phyloP scores from a whole-genome alignment of 2,888 invertebrate species.

The Metacarcinus magister region DNA sequence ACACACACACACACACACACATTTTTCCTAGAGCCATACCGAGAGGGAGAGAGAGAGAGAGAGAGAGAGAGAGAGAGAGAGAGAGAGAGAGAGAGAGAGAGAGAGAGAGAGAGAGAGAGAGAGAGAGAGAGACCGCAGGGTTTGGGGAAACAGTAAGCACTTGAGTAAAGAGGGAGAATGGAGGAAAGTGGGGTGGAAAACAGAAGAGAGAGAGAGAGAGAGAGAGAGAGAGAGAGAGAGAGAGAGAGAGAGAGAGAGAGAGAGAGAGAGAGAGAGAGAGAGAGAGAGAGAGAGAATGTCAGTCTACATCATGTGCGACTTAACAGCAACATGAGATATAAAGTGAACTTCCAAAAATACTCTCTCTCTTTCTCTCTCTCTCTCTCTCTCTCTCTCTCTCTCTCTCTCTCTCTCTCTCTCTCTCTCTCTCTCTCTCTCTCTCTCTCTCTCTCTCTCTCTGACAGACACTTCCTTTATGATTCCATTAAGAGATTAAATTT shows the following conservation, averaged over 20 bases:
- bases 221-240: constrained; percentile 49
- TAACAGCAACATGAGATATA: background rate
- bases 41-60: background rate
- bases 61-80: constrained; percentile 59
- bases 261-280: constrained; percentile 48
- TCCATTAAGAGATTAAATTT: constrained; percentile 26
- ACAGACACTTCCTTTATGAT: background rate
- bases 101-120: constrained; percentile 18
- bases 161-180: background rate
- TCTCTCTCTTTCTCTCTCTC: constrained; percentile 16
- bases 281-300: background rate
- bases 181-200: background rate
- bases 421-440: constrained; percentile 9
- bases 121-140: background rate
- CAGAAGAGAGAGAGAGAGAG: constrained; percentile 48
- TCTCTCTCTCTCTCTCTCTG: constrained; percentile 17
- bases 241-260: constrained; percentile 52
- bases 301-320: background rate
- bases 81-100: constrained; percentile 62
- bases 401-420: constrained; percentile 26
- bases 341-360: constrained; percentile 12
- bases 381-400: constrained; percentile 3
- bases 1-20: background rate
- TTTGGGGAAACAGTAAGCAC: background rate
- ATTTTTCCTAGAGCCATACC: background rate